These are phyloP conservation scores for Dicrurus megarhynchus DNA, from an alignment of 2,113 vertebrate species.

Conservation along the genomic window DNA sequence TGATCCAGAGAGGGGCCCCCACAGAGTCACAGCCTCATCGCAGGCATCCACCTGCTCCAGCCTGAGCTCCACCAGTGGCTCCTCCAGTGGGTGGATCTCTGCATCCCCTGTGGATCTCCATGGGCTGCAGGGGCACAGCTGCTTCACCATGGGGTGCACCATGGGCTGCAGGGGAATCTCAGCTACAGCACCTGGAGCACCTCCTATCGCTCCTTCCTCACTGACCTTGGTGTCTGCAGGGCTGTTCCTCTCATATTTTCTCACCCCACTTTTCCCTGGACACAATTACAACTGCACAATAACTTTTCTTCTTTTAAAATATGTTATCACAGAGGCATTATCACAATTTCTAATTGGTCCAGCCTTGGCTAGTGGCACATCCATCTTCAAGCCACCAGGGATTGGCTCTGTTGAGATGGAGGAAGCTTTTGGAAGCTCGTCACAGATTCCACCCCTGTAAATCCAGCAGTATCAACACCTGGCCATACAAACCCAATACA, in stretches of 20 bases:
- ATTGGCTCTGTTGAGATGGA: background rate
- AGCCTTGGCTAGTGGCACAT: background rate
- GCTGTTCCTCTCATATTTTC: background rate
- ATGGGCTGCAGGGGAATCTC: background rate
- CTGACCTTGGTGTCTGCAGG: background rate
- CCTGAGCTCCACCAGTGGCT: accelerated
- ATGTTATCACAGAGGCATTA: too few relatives aligned
- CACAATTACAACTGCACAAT: background rate
- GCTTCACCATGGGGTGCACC: background rate
- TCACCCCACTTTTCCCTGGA: accelerated
- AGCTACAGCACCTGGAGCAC: accelerated
- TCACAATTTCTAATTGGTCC: background rate
- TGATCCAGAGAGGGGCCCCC: background rate
- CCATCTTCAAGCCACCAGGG: background rate
- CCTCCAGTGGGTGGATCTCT: background rate
- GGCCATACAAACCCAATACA: background rate
- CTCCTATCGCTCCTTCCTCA: background rate
- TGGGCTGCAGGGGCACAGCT: background rate
- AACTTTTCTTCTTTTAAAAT: background rate
- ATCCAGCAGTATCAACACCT: background rate
- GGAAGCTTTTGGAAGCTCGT: background rate
- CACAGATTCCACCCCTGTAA: background rate
- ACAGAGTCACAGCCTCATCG: background rate
- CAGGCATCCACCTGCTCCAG: background rate
- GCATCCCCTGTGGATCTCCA: background rate